These are phyloP conservation scores for Podarcis cretensis DNA, from an alignment of 2,113 vertebrate genomes.

Conservation along the genomic window DNA sequence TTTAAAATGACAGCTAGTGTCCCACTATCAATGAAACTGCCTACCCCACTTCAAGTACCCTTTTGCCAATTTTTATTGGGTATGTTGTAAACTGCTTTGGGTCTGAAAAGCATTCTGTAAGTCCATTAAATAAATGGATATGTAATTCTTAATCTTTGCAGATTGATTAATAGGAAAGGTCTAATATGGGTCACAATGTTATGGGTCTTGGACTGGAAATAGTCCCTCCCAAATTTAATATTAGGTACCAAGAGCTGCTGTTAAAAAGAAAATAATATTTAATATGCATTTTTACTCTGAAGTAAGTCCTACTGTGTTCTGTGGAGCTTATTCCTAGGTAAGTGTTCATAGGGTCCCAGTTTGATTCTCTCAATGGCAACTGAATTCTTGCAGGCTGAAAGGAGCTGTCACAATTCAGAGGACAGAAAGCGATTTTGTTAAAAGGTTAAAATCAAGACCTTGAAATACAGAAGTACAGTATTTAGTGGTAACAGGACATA, in stretches of 20 bases:
- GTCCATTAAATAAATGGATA: too few relatives aligned
- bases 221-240: background rate
- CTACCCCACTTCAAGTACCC: too few relatives aligned
- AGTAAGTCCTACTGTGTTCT: background rate
- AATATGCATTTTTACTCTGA: background rate
- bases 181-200: background rate
- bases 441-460: conserved; percentile 26
- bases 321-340: background rate
- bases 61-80: too few relatives aligned
- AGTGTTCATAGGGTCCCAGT: background rate
- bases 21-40: too few relatives aligned
- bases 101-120: too few relatives aligned
- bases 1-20: too few relatives aligned
- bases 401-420: conserved; percentile 30
- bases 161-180: too few relatives aligned
- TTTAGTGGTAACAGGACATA: conserved; percentile 17
- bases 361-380: conserved; percentile 37
- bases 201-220: background rate
- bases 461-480: conserved; percentile 29
- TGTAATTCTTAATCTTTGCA: too few relatives aligned
- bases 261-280: conserved; percentile 20
- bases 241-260: background rate
- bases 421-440: conserved; percentile 31
- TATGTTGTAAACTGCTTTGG: too few relatives aligned
- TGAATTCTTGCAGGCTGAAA: conserved; percentile 2